These are phyloP conservation scores for Xyrichtys novacula DNA, from an alignment of 2,797 vertebrate genomes.

Conservation along the genomic window DNA sequence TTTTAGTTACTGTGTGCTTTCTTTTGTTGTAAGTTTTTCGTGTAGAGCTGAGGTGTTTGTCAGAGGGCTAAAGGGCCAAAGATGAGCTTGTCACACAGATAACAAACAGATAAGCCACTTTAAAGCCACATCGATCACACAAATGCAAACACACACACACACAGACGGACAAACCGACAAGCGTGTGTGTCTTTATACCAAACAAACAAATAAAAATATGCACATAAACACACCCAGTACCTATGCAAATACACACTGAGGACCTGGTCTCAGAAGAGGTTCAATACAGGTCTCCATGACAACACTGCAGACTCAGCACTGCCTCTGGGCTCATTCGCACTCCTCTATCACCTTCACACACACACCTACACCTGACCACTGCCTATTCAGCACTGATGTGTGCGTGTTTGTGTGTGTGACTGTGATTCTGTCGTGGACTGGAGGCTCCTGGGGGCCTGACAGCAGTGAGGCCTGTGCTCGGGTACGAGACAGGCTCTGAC, in stretches of 20 bases:
- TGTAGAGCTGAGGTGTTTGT: slow-evolving; percentile 51
- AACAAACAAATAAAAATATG: not conserved
- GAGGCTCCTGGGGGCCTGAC: slow-evolving; percentile 22
- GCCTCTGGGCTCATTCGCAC: slow-evolving; percentile 56
- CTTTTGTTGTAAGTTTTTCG: not conserved
- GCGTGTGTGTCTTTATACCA: not conserved
- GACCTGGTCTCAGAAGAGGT: slow-evolving; percentile 37
- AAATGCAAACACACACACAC: slow-evolving; percentile 12
- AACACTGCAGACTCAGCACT: slow-evolving; percentile 62
- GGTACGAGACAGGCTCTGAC: slow-evolving; percentile 20
- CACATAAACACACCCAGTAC: not conserved
- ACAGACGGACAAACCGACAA: not conserved
- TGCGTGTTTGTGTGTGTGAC: slow-evolving; percentile 6
- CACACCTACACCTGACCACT: slow-evolving; percentile 39
- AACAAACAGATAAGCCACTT: slow-evolving; percentile 6
- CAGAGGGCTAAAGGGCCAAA: slow-evolving; percentile 49
- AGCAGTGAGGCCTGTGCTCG: not conserved
- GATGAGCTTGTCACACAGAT: slow-evolving; percentile 66
- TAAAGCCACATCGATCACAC: not conserved
- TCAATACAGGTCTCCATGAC: slow-evolving; percentile 54
- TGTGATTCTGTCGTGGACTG: slow-evolving; percentile 14
- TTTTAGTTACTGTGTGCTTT: too few species aligned
- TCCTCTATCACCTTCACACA: slow-evolving; percentile 69
- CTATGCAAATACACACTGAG: slow-evolving; percentile 15
- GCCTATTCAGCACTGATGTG: slow-evolving; percentile 53